Evolutionary conservation across 2,888 invertebrate genomes (phyloP).

Genomic region (Tetragnatha montana): DNA sequence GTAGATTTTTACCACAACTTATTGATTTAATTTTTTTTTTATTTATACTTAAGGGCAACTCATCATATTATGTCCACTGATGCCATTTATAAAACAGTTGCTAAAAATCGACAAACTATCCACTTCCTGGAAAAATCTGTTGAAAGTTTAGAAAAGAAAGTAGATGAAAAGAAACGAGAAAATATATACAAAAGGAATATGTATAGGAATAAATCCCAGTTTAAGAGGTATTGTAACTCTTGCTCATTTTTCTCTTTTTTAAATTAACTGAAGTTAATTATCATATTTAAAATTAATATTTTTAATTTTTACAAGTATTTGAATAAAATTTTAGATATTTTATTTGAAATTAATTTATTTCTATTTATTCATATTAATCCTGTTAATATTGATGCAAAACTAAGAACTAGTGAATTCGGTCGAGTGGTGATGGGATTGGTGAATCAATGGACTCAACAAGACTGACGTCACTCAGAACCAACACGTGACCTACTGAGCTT

Average conservation of each 20-base stretch:
- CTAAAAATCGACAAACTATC: constrained; percentile 59
- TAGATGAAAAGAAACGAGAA: constrained; percentile 37
- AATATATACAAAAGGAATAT: constrained; percentile 32
- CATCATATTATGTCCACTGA: constrained; percentile 48
- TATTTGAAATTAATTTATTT: neutral
- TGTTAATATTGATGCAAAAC: too few relatives aligned
- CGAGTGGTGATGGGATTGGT: too few relatives aligned
- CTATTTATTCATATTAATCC: too few relatives aligned
- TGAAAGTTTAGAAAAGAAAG: constrained; percentile 20
- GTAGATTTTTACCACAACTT: too few relatives aligned
- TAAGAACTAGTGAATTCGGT: too few relatives aligned
- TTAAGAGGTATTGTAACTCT: constrained; percentile 31
- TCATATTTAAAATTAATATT: neutral
- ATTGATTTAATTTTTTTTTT: neutral
- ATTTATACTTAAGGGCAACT: constrained; percentile 29
- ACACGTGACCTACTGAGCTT: too few relatives aligned
- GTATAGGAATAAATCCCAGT: constrained; percentile 1
- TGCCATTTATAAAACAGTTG: constrained; percentile 64
- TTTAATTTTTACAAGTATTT: neutral
- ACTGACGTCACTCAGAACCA: too few relatives aligned
- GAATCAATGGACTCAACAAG: too few relatives aligned
- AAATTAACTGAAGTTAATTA: neutral
- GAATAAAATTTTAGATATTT: neutral
- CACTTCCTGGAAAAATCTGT: constrained; percentile 43
- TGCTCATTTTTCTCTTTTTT: neutral